Evolutionary conservation across 2,113 vertebrate species (phyloP).

Genomic region (Globicephala melas): DNA sequence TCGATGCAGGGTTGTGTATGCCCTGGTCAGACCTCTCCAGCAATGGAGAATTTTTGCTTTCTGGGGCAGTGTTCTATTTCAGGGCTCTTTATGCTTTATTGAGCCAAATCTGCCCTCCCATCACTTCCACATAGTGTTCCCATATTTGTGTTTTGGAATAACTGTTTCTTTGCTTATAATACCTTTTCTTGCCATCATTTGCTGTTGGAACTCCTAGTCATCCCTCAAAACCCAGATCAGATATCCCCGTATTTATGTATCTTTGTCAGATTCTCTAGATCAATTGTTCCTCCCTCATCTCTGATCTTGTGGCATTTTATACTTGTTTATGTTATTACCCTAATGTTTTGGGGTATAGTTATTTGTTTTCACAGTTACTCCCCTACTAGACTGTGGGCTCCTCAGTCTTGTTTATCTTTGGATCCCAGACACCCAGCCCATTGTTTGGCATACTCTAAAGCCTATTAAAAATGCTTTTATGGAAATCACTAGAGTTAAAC

Average conservation of each 20-base stretch:
- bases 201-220: background rate
- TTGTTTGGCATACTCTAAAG: background rate
- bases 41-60: background rate
- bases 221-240: background rate
- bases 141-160: background rate
- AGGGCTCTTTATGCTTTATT: background rate
- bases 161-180: background rate
- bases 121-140: background rate
- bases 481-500: background rate
- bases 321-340: background rate
- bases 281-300: background rate
- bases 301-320: background rate
- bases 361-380: background rate
- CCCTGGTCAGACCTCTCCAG: background rate
- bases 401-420: background rate
- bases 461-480: background rate
- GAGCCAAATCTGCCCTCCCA: background rate
- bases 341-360: background rate
- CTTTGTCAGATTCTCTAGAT: background rate
- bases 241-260: background rate
- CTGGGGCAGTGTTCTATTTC: background rate
- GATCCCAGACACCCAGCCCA: background rate
- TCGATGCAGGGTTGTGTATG: fast-evolving
- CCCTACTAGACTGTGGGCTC: background rate
- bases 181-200: background rate